Evolutionary conservation across 2,797 vertebrate genomes (phyloP).

Genomic region (Gallinago stenura): DNA sequence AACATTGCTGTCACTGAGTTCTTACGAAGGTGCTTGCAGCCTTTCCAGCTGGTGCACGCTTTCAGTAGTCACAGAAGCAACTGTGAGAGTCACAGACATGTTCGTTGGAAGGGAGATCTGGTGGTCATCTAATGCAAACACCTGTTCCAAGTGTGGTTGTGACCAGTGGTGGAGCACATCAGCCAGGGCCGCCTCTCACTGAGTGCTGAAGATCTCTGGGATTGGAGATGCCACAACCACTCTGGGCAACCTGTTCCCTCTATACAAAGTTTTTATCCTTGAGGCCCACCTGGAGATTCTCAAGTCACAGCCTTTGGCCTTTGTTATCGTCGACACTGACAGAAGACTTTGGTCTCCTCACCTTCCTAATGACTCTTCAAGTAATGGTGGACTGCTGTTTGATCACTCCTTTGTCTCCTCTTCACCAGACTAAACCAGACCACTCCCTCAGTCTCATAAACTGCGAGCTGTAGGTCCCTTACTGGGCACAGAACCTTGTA

Average conservation of each 20-base stretch:
- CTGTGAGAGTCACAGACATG: background rate
- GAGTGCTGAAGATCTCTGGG: background rate
- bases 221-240: background rate
- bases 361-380: background rate
- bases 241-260: background rate
- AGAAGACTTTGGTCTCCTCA: background rate
- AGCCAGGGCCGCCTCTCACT: background rate
- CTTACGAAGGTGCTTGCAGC: background rate
- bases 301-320: background rate
- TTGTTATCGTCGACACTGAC: background rate
- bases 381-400: background rate
- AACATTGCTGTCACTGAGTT: background rate
- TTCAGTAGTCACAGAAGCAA: background rate
- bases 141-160: background rate
- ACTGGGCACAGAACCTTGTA: rapidly evolving
- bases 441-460: background rate
- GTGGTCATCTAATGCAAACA: background rate
- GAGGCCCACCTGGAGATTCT: background rate
- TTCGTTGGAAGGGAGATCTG: background rate
- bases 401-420: background rate
- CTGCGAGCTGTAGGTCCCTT: background rate
- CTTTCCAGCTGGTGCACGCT: background rate
- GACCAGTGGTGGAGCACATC: too few species aligned
- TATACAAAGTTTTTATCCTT: background rate
- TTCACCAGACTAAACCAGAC: background rate